A percentile compares a stretch with the other conserved stretches of the same genome.
Conservation (phyloP, 2,113 vertebrate genomes). For the Poicephalus meyeri region DNA sequence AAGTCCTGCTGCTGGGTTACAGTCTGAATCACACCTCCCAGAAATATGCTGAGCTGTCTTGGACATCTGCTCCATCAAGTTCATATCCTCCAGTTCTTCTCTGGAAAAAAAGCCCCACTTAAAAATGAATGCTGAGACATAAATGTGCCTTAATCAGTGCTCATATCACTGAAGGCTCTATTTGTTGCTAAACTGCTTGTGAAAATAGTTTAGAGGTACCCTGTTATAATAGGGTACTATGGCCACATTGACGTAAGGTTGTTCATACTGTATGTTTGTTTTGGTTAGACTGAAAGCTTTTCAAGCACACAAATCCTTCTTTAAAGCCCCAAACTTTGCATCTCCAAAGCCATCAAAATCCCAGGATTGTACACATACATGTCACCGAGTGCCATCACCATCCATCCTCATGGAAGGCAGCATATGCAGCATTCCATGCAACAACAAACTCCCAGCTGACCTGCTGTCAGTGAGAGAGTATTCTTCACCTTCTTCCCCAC, state of each 20-base stretch:
- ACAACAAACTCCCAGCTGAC: background rate
- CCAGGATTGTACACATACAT: rapidly evolving
- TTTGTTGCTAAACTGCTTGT: background rate
- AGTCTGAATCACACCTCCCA: background rate
- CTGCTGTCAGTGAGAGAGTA: background rate
- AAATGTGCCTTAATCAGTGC: background rate
- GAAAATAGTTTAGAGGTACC: background rate
- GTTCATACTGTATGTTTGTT: background rate
- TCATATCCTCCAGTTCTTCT: background rate
- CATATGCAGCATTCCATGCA: background rate
- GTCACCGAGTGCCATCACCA: background rate
- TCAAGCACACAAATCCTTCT: background rate
- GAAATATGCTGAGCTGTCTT: background rate
- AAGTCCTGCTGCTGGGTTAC: background rate
- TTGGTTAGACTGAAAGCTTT: background rate
- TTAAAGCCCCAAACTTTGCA: background rate
- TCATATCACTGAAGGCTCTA: background rate
- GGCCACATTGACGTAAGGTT: background rate
- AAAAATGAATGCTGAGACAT: background rate
- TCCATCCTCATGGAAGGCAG: background rate
- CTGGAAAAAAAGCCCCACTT: background rate
- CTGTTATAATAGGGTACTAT: rapidly evolving
- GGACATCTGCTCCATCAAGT: background rate
- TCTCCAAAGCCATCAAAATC: background rate
- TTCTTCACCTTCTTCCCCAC: background rate